Conservation (phyloP, 2,113 vertebrate genomes). For the Petaurus breviceps region DNA sequence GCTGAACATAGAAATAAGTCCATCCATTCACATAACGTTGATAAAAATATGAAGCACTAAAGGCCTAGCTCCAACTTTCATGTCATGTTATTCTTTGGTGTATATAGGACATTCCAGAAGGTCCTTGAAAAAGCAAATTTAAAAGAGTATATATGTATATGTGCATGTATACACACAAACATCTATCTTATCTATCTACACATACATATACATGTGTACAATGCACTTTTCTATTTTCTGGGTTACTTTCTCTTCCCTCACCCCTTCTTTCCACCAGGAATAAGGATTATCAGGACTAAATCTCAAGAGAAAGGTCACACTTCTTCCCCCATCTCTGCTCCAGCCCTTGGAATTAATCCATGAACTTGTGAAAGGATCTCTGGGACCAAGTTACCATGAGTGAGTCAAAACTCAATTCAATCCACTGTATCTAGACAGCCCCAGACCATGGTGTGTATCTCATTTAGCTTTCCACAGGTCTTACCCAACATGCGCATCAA, state of each 20-base stretch:
- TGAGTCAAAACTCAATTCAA: background rate
- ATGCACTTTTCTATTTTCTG: background rate
- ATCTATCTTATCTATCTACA: background rate
- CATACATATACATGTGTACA: background rate
- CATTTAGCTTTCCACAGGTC: background rate
- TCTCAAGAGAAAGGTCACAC: background rate
- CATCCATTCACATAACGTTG: background rate
- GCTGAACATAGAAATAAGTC: background rate
- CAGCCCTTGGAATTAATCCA: background rate
- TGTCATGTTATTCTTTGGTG: background rate
- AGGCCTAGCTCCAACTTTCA: background rate
- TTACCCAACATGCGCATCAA: background rate
- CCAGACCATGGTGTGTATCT: background rate
- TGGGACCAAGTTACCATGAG: background rate
- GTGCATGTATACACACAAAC: background rate
- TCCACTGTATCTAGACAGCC: background rate
- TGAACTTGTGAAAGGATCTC: background rate
- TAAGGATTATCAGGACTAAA: background rate
- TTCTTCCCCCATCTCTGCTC: background rate
- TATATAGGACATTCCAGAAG: background rate
- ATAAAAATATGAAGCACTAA: background rate
- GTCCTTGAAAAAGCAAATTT: conserved; percentile 13
- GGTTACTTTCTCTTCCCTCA: background rate
- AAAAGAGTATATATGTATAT: background rate
- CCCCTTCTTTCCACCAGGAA: background rate